Evolutionary conservation across 2,888 invertebrate species (phyloP).

Genomic region (Trilocha varians): DNA sequence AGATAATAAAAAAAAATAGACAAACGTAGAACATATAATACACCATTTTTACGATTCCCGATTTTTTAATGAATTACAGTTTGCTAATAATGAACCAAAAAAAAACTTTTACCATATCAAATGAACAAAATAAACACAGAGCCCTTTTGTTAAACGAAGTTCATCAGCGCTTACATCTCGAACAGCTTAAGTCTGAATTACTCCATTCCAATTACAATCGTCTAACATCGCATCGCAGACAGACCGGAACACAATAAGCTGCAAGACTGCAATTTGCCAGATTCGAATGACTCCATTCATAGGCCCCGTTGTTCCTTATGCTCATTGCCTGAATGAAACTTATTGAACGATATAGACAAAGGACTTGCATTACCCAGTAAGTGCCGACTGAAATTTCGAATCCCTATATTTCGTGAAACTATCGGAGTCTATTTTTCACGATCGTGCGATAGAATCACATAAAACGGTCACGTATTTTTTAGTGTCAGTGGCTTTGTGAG

Average conservation of each 20-base stretch:
- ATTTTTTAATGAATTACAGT: background rate
- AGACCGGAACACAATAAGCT: background rate
- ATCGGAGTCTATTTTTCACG: slow-evolving; percentile 41
- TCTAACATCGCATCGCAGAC: background rate
- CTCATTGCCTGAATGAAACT: slow-evolving; percentile 33
- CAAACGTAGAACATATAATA: too few relatives aligned
- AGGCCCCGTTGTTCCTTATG: slow-evolving; percentile 27
- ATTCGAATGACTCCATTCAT: slow-evolving; percentile 21
- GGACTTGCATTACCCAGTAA: slow-evolving; percentile 39
- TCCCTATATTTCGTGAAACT: slow-evolving; percentile 41
- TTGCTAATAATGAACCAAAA: background rate
- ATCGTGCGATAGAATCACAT: slow-evolving; percentile 30
- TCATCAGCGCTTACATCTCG: background rate
- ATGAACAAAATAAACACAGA: too few relatives aligned
- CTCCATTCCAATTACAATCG: background rate
- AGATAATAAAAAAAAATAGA: too few relatives aligned
- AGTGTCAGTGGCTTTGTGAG: slow-evolving; percentile 41
- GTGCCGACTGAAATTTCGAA: slow-evolving; percentile 26
- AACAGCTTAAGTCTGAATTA: background rate
- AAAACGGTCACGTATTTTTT: slow-evolving; percentile 56
- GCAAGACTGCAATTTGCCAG: slow-evolving; percentile 13
- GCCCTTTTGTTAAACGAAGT: background rate
- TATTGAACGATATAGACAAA: slow-evolving; percentile 48
- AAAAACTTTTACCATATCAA: background rate
- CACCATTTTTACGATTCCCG: too few relatives aligned